Conservation (phyloP, 2,113 vertebrate species). For the Sardina pilchardus region DNA sequence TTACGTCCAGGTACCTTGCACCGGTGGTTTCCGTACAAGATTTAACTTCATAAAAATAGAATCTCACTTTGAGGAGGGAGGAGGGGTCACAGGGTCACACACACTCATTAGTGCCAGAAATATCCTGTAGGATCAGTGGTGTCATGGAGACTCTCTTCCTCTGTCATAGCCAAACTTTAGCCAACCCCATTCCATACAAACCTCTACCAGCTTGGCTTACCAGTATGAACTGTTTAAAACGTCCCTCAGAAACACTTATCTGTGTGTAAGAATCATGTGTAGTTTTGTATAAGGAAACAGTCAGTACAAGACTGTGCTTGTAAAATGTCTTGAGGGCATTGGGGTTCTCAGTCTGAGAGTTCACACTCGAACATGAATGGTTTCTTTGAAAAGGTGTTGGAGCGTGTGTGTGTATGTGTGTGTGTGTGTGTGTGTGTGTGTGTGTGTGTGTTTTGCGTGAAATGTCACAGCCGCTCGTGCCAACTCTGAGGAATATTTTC, state of each 20-base stretch:
- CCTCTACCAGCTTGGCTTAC: not conserved
- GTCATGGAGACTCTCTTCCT: not conserved
- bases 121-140: not conserved
- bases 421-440: slow-evolving; percentile 8
- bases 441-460: slow-evolving; percentile 7
- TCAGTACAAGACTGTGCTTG: not conserved
- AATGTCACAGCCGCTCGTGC: slow-evolving; percentile 3
- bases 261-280: not conserved
- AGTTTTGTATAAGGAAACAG: not conserved
- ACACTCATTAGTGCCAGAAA: not conserved
- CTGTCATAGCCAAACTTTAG: not conserved
- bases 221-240: not conserved
- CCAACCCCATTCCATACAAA: not conserved
- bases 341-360: not conserved
- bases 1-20: not conserved
- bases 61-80: not conserved
- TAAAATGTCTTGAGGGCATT: not conserved
- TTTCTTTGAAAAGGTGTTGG: not conserved
- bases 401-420: not conserved
- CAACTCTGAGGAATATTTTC: slow-evolving; percentile 34
- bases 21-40: not conserved
- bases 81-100: not conserved
- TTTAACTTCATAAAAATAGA: not conserved
- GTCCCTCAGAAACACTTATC: not conserved
- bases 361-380: not conserved